Evolutionary conservation across 2,113 vertebrate species (phyloP).

Genomic region (Semnopithecus entellus): DNA sequence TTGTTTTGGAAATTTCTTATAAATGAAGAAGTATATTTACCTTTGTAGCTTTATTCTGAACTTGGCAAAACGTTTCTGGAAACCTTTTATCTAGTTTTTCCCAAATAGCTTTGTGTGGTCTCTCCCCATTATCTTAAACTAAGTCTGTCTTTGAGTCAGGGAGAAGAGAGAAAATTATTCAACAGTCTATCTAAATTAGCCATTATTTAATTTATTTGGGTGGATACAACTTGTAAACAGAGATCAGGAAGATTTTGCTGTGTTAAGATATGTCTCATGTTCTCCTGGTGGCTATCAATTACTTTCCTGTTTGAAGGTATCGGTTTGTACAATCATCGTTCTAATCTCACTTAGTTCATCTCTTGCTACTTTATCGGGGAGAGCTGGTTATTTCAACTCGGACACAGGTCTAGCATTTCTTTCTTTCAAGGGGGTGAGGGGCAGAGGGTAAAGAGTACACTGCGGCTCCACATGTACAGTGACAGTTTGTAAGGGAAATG

Average conservation of each 20-base stretch:
- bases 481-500: background rate
- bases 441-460: background rate
- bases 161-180: background rate
- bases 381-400: background rate
- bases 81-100: background rate
- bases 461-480: background rate
- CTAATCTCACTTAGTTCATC: background rate
- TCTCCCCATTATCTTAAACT: accelerated
- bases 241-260: background rate
- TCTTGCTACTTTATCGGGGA: background rate
- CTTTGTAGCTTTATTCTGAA: background rate
- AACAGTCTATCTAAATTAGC: background rate
- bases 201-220: background rate
- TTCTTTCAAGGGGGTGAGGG: background rate
- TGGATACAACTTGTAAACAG: background rate
- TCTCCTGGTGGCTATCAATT: background rate
- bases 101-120: background rate
- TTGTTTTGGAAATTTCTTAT: background rate
- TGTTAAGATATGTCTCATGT: background rate
- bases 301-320: background rate
- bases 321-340: background rate
- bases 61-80: background rate
- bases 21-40: background rate
- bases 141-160: background rate
- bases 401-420: background rate